Conservation (phyloP, 2,888 invertebrate genomes). For the Ypsolopha scabrella region DNA sequence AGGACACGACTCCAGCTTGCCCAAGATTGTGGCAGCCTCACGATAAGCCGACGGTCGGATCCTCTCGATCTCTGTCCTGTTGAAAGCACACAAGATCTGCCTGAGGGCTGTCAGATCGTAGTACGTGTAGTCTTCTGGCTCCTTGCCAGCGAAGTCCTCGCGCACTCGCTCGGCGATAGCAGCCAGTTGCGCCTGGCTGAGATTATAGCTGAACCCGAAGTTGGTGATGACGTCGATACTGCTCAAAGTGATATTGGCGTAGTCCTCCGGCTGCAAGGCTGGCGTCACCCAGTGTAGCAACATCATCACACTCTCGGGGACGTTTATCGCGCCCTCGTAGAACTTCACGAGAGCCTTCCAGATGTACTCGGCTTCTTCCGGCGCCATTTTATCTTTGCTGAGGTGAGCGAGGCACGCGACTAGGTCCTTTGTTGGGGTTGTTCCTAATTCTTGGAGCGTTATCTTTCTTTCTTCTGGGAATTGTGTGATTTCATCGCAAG, state of each 20-base stretch:
- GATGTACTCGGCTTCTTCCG: conserved; percentile 35
- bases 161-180: conserved; percentile 62
- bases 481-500: conserved; percentile 36
- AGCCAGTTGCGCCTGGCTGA: conserved; percentile 43
- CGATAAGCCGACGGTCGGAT: conserved; percentile 67
- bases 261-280: conserved; percentile 57
- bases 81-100: conserved; percentile 70
- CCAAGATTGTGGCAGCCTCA: conserved; percentile 53
- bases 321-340: conserved; percentile 35
- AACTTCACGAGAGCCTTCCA: conserved; percentile 41
- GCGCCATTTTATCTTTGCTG: conserved; percentile 30
- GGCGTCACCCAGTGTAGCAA: conserved; percentile 55
- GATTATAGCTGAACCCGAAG: conserved; percentile 61
- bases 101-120: conserved; percentile 65
- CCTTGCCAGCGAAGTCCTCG: conserved; percentile 62
- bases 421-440: conserved; percentile 34
- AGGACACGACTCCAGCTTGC: conserved; percentile 54
- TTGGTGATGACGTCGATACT: conserved; percentile 66
- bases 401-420: conserved; percentile 42
- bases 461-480: conserved; percentile 23
- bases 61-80: conserved; percentile 55
- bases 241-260: conserved; percentile 59
- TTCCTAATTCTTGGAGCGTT: conserved; percentile 25
- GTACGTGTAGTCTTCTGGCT: conserved; percentile 65
- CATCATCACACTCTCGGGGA: conserved; percentile 51